A percentile compares a stretch with the other conserved stretches of the same genome.
These are phyloP conservation scores for Beroe ovata DNA, from an alignment of 37 sponge, comb jelly and placozoan genomes.

Conservation along the genomic window DNA sequence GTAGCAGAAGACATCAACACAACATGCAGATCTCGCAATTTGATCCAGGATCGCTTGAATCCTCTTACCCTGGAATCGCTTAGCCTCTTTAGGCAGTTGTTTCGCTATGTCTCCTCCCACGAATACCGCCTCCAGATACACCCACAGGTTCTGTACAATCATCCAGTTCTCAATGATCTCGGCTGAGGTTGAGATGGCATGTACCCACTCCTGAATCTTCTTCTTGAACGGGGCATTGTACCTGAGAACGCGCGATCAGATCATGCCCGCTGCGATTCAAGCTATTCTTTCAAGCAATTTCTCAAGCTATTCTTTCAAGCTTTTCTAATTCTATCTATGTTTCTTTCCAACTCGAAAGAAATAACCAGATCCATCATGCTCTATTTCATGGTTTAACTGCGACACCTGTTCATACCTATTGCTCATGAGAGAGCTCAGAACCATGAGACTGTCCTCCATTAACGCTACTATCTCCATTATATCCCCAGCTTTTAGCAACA, in stretches of 20 bases:
- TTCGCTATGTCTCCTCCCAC: conserved; percentile 99
- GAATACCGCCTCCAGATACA: conserved; percentile 98
- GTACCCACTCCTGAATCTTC: conserved; percentile 90
- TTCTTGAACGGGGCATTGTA: conserved; percentile 96
- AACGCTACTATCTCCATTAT: conserved; percentile 86
- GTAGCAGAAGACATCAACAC: too few relatives aligned
- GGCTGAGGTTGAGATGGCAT: conserved; percentile 90
- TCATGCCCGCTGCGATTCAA: background rate
- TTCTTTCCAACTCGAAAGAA: too few relatives aligned
- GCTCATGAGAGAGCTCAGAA: conserved; percentile 95
- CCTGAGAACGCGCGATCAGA: conserved; percentile 58
- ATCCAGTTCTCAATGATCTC: conserved; percentile 99
- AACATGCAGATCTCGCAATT: too few relatives aligned
- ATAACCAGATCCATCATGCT: conserved; percentile 24
- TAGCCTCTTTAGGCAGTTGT: conserved; percentile 90
- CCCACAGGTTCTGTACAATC: conserved; percentile 96
- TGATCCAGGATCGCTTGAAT: too few relatives aligned
- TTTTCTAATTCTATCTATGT: too few relatives aligned
- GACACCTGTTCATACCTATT: conserved; percentile 74
- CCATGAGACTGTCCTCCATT: conserved; percentile 98
- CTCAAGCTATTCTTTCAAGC: too few relatives aligned
- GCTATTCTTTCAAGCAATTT: background rate
- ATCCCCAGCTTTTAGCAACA: conserved; percentile 87
- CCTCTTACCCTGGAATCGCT: conserved; percentile 36
- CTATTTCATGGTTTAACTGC: background rate